These are phyloP conservation scores for Lerema accius DNA, from an alignment of 1,140 invertebrate genomes.

Conservation along the genomic window DNA sequence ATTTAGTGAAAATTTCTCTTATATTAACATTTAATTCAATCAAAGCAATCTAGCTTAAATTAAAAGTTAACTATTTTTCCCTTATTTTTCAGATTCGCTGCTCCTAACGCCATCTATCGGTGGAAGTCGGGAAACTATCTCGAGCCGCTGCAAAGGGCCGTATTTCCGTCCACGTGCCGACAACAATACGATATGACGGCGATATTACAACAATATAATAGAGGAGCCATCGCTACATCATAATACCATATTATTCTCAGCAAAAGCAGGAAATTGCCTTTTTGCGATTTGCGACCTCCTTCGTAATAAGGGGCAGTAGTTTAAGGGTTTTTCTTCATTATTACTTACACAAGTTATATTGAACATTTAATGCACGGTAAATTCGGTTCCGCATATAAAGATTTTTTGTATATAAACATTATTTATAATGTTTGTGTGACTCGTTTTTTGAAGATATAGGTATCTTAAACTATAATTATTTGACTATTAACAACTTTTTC, in stretches of 20 bases:
- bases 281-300: constrained; percentile 32
- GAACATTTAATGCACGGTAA: no score
- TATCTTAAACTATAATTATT: no score
- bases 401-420: no score
- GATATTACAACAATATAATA: constrained; percentile 60
- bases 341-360: no score
- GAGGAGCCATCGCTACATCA: constrained; percentile 63
- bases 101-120: constrained; percentile 59
- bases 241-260: constrained; percentile 70
- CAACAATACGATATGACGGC: constrained; percentile 55
- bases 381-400: no score
- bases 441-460: no score
- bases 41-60: no score
- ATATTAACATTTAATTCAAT: no score
- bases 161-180: constrained; percentile 75
- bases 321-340: constrained; percentile 2
- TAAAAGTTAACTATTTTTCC: no score
- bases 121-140: not conserved
- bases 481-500: no score
- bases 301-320: not conserved
- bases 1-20: no score
- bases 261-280: constrained; percentile 71
- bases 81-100: not conserved
- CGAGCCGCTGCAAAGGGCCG: constrained; percentile 41
- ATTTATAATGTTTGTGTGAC: no score